Base-by-base conservation (phyloP, 2,888 invertebrate genomes). In the Yponomeuta malinellus region DNA sequence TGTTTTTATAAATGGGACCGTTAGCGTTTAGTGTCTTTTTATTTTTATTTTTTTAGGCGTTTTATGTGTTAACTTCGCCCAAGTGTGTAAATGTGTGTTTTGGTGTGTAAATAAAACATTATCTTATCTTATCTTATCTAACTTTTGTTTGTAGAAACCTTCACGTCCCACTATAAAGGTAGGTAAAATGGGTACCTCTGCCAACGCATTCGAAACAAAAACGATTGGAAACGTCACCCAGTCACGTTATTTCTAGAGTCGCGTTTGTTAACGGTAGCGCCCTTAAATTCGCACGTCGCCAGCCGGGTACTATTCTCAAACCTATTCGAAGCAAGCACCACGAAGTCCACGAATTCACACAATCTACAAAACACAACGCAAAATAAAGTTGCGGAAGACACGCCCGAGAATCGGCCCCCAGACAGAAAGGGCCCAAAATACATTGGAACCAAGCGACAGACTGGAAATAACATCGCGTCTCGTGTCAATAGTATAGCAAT, bases 261-360 rank as follows among this genome's bases (percentile, higher is more conserved):
- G 71, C 12, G 64, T 64, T 64, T 64, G 23, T 64, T 64, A 78
- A 75, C 78, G 78, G 75, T 78, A 78, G 75, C 79, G 87, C 86
- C 89, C 89, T 90, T 89, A 88, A 85, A 91, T 91, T 91, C 84
- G 90, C 90, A 90, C 86, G 86, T 83, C 85, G 84, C 81, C 79
- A 82, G 52, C 52, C 15, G 52, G 15, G 52, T 15, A 12, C 52
- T 59, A 59, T 59, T 59, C 52, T 59, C 15, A 59, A 59, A 59
- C 15, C 52, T 59, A 3, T 0, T 15, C 52, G 15, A 75, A 81
- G 84, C 31, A 10, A 43, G 43, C 5, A 43, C 43, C 8, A 59
- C 15, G 5, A 59, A 59, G 3, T 59, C 43, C 8, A 59, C 15
- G 5, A 59, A 59, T 3, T 59, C 15, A 59, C 52, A 59, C 52